Evolutionary conservation across 2,888 invertebrate genomes (phyloP).

Genomic region (Lithophane semibrunnea): DNA sequence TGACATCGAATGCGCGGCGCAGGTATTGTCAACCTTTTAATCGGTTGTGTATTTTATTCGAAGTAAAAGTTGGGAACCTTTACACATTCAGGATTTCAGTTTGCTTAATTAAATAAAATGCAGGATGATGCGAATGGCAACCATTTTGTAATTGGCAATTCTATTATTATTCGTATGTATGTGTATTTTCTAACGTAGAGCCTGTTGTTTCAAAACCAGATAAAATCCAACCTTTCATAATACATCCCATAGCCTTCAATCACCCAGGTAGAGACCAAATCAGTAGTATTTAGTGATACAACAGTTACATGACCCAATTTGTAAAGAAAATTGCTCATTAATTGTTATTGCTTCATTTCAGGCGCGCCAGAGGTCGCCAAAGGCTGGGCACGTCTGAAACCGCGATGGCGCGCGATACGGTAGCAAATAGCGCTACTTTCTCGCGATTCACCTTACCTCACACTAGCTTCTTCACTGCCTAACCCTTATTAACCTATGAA

Average conservation of each 20-base stretch:
- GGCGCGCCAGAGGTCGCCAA: slow-evolving; percentile 56
- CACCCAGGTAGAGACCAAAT: neutral
- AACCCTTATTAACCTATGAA: slow-evolving; percentile 59
- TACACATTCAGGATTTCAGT: neutral
- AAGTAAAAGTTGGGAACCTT: neutral
- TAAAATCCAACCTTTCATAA: neutral
- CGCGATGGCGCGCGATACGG: slow-evolving; percentile 89
- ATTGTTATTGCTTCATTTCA: slow-evolving; percentile 54
- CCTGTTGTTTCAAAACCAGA: neutral
- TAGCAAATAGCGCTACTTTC: slow-evolving; percentile 90
- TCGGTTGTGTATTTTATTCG: neutral
- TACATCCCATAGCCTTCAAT: neutral
- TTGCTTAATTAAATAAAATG: neutral
- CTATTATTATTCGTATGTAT: too few relatives aligned
- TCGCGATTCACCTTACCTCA: slow-evolving; percentile 87
- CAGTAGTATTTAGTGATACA: neutral
- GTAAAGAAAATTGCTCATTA: slow-evolving; percentile 6
- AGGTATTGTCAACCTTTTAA: slow-evolving; percentile 76
- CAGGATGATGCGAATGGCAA: neutral
- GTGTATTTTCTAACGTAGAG: neutral
- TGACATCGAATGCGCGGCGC: slow-evolving; percentile 77
- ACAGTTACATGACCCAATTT: neutral
- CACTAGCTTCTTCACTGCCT: slow-evolving; percentile 78
- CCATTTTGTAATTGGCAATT: too few relatives aligned
- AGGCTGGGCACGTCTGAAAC: slow-evolving; percentile 75